Base-by-base conservation (phyloP, 2,113 vertebrate genomes). In the Thunnus maccoyii region DNA sequence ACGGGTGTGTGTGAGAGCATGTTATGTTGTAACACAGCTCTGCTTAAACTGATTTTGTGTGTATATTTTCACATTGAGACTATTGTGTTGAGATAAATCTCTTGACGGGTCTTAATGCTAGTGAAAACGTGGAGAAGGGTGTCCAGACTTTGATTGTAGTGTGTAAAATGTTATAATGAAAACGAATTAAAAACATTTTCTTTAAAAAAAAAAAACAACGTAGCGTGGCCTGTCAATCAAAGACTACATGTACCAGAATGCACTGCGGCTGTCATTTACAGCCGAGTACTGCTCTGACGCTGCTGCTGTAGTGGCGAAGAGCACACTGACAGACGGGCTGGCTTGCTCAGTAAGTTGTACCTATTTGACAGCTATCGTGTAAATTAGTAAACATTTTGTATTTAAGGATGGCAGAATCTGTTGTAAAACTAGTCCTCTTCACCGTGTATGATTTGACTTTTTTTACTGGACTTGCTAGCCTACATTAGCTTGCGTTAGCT, bases 161-260 rank as follows among this genome's bases (percentile, higher is more conserved):
- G 48, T 90, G 57, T 78, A 58, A 86, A 82, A 82, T 86, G 75
- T 68, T 58, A 64, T 12, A 74, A 51, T 57, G 44, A 36, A 54
- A 78, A 73, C 4, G n/a, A 80, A 89, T 67, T 79, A 88, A 88
- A 88, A n/a, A 32, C 17, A 25, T 57, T 84, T 72, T 76, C 54
- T 70, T 79, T 78, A 14, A 32, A 56, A 57, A 79, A 50, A 68
- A 52, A 27, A 11, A 27, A 20, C 0, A 50, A 18, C 11, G 1
- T 30, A 27, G 15, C 0, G 20, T 6, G 8, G 69, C 22, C 20
- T 2, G 1, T 5, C 1, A 0, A 3, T 60, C 5, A 69, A 55
- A 80, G 58, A 88, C 90, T 92, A 85, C 88, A 80, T 22, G 64
- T 70, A 68, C 93, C 93, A 92, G 57, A 50, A 85, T 90, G 89